phyloP scores from a whole-genome alignment of 2,113 vertebrate genomes.

The Pionites leucogaster region DNA sequence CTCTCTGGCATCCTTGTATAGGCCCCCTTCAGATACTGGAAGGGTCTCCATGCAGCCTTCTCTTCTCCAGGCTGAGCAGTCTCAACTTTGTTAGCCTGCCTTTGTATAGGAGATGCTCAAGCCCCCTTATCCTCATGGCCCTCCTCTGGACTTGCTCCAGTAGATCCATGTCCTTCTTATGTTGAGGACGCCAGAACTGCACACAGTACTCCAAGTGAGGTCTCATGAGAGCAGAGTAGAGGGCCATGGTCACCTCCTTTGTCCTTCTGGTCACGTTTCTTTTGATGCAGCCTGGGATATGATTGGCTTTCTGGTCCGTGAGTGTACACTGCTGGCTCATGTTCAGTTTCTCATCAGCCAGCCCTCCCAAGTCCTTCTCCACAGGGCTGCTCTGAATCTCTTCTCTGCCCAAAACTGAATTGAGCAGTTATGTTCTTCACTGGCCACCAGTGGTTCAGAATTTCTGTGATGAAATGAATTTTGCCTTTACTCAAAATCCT shows the following conservation, averaged over 20 bases:
- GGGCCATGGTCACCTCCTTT: not conserved
- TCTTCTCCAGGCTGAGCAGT: too few species aligned
- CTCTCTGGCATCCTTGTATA: too few species aligned
- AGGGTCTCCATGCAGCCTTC: too few species aligned
- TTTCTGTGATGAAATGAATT: not conserved
- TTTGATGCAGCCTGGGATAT: not conserved
- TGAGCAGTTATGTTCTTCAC: not conserved
- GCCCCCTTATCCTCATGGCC: not conserved
- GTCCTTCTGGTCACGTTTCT: not conserved
- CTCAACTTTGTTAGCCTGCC: not conserved
- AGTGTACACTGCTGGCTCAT: not conserved
- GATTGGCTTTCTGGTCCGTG: not conserved
- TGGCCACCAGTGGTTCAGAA: not conserved
- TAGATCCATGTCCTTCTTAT: not conserved
- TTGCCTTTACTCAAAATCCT: not conserved
- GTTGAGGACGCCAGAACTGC: not conserved
- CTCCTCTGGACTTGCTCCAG: not conserved
- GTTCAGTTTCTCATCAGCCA: not conserved
- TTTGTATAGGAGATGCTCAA: not conserved
- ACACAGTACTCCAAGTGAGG: not conserved
- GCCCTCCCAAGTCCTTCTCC: not conserved
- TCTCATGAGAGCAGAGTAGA: not conserved
- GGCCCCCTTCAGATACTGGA: too few species aligned
- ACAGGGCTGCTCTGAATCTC: not conserved
- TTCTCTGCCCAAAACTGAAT: not conserved